Evolutionary conservation across 2,113 vertebrate species (phyloP).

Genomic region (Motacilla alba): DNA sequence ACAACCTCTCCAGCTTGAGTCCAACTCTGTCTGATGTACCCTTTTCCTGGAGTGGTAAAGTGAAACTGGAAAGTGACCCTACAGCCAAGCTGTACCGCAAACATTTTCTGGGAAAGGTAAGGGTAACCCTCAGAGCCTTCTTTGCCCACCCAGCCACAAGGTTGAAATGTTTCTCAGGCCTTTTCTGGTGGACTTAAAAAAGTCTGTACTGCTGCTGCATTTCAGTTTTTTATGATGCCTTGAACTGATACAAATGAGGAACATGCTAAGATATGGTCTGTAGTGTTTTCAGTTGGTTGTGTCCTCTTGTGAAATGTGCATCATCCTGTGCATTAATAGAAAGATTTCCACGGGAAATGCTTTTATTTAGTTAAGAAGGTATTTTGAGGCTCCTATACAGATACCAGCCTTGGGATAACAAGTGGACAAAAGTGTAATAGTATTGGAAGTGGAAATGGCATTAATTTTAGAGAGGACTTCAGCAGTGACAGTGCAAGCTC

Average conservation of each 20-base stretch:
- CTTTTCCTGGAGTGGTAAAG: constrained; percentile 69
- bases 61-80: constrained; percentile 84
- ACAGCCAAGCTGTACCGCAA: constrained; percentile 84
- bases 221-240: not conserved
- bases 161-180: not conserved
- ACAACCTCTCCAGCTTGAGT: constrained; percentile 68
- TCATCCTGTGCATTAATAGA: not conserved
- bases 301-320: not conserved
- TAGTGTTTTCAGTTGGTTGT: not conserved
- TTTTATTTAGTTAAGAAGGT: not conserved
- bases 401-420: not conserved
- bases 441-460: not conserved
- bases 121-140: not conserved
- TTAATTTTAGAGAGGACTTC: not conserved
- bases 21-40: constrained; percentile 66
- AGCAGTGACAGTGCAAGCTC: not conserved
- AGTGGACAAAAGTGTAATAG: not conserved
- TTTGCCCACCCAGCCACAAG: not conserved
- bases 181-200: not conserved
- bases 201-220: not conserved
- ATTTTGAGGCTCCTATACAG: not conserved
- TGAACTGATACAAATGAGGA: not conserved
- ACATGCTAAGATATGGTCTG: rapidly evolving
- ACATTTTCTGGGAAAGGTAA: constrained; percentile 83
- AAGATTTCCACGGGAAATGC: not conserved